phyloP scores from a whole-genome alignment of 1,140 invertebrate species.

The Plectrocnemia conspersa region DNA sequence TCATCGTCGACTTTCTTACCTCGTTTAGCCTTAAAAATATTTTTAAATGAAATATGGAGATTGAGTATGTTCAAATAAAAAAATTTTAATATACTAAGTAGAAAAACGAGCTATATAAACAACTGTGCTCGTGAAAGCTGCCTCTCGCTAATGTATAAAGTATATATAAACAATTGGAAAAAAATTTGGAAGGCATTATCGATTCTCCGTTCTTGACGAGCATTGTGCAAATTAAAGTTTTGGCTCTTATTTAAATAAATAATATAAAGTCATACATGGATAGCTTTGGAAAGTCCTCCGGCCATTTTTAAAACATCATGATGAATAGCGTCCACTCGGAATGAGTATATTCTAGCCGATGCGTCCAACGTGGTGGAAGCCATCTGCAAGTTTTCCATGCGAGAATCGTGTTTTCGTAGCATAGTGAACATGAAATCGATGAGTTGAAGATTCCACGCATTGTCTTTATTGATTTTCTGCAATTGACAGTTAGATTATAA shows the following conservation, averaged over 20 bases:
- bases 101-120: no score
- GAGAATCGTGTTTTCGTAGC: constrained; percentile 59
- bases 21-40: constrained; percentile 43
- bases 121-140: no score
- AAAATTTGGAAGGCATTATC: not conserved
- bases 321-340: constrained; percentile 74
- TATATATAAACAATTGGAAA: not conserved
- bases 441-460: constrained; percentile 77
- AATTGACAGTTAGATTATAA: constrained; percentile 11
- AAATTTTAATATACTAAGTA: no score
- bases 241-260: no score
- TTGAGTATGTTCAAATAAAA: no score
- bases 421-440: constrained; percentile 77
- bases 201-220: no score
- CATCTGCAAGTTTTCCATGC: constrained; percentile 68
- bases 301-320: constrained; percentile 72
- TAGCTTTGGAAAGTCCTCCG: constrained; percentile 56
- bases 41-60: constrained; percentile 13
- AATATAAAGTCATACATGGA: constrained; percentile 41
- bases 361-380: constrained; percentile 77
- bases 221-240: no score
- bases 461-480: constrained; percentile 78
- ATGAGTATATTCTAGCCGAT: constrained; percentile 77
- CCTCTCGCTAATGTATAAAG: no score
- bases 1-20: constrained; percentile 49